A percentile compares a stretch with the other conserved stretches of the same genome.
phyloP scores from a whole-genome alignment of 2,797 vertebrate species.

The Gouania willdenowi region DNA sequence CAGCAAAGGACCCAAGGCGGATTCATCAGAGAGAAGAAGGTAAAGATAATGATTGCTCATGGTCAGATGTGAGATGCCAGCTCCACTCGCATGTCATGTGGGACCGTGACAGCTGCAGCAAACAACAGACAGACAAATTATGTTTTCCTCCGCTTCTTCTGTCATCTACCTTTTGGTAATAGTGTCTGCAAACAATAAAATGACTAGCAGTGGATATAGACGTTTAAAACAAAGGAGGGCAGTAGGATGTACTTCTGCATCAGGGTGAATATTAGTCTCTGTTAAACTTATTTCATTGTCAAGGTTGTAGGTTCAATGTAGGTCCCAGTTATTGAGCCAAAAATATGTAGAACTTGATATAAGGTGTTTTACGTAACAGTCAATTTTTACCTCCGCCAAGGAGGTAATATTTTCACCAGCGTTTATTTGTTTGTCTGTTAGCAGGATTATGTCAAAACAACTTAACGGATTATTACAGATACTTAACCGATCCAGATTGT shows the following conservation, averaged over 20 bases:
- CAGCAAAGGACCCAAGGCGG: slow-evolving; percentile 52
- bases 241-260: background rate
- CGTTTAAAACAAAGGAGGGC: background rate
- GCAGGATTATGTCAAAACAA: no score
- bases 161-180: slow-evolving; percentile 7
- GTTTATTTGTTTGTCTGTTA: no score
- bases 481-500: no score
- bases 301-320: no score
- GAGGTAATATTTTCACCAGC: no score
- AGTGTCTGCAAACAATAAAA: slow-evolving; percentile 6
- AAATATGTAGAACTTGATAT: no score
- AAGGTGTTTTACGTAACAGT: no score
- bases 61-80: slow-evolving; percentile 66
- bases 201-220: background rate
- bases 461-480: no score
- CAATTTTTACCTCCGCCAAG: no score
- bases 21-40: slow-evolving; percentile 73
- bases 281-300: no score
- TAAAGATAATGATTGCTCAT: slow-evolving; percentile 77
- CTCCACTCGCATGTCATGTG: slow-evolving; percentile 48
- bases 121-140: slow-evolving; percentile 26
- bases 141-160: slow-evolving; percentile 17
- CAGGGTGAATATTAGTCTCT: slow-evolving; percentile 1
- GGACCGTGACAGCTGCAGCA: slow-evolving; percentile 63
- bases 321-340: no score